Base-by-base conservation (phyloP, 2,888 invertebrate species). In the Xylota segnis region DNA sequence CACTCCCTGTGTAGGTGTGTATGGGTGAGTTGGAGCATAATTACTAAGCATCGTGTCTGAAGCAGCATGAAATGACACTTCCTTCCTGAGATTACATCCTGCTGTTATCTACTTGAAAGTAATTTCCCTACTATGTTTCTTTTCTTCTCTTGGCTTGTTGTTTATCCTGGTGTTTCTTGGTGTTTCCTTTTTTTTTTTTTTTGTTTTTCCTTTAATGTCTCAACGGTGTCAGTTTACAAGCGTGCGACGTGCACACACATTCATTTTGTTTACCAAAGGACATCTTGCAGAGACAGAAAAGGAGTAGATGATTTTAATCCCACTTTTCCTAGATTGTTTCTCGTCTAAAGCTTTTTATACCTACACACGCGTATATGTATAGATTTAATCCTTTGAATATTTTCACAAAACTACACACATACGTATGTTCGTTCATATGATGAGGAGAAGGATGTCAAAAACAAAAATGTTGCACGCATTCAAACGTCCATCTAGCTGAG, bases 41-140 rank as follows among this genome's bases (percentile, higher is more conserved):
- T 86, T 86, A 86, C 77, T 71, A 86, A 82, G 66, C 76, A 72
- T 82, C 82, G 66, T 86, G 82, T 59, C 82, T 82, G 75, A 66
- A 77, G 71, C 87, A 87, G 84, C 87, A 83, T 82, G 87, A 83
- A 87, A 86, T 87, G 86, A 86, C 87, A 86, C 87, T 86, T 87
- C 86, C 87, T 86, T 86, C 79, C 87, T 72, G 75, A 86, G 86
- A 87, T 86, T 78, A 86, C 81, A 86, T 87, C 86, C 82, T 83
- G 87, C 82, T 86, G 87, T 86, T 87, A 83, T 86, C 82, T 83
- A 76, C 83, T 87, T 87, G 77, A 86, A 76, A 77, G 86, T 87
- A 83, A 87, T 87, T 87, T 86, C 86, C 87, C 78, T 79, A 65
- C 58, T 52, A 82, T 65, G 70, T 63, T 74, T 78, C 70, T 70